These are phyloP conservation scores for Onychorhynchus coronatus DNA, from an alignment of 2,113 vertebrate species.

Conservation along the genomic window DNA sequence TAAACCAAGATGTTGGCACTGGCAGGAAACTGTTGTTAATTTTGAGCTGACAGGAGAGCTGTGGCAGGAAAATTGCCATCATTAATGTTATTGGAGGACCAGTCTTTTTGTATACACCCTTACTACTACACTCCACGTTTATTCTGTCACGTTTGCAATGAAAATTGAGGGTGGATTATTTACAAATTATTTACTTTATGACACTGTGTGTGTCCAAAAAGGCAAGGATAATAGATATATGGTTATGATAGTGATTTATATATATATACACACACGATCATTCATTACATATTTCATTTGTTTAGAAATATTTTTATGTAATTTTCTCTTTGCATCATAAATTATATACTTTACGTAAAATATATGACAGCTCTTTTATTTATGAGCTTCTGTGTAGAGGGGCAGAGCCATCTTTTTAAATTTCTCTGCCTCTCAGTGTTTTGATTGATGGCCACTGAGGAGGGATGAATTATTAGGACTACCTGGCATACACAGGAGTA, in stretches of 20 bases:
- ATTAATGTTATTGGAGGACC: not conserved
- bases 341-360: not conserved
- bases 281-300: not conserved
- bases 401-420: not conserved
- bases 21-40: not conserved
- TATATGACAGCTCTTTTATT: not conserved
- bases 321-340: not conserved
- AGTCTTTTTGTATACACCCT: not conserved
- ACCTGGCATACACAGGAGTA: not conserved
- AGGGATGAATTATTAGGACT: not conserved
- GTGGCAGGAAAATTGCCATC: not conserved
- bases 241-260: not conserved
- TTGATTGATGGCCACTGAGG: not conserved
- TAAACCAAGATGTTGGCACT: not conserved
- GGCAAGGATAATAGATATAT: not conserved
- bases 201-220: not conserved
- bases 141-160: not conserved
- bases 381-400: not conserved
- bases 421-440: not conserved
- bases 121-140: not conserved
- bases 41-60: not conserved
- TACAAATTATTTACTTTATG: not conserved
- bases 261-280: not conserved
- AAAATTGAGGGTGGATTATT: not conserved
- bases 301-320: not conserved